Evolutionary conservation across 2,113 vertebrate genomes (phyloP).

Genomic region (Corynorhinus townsendii): DNA sequence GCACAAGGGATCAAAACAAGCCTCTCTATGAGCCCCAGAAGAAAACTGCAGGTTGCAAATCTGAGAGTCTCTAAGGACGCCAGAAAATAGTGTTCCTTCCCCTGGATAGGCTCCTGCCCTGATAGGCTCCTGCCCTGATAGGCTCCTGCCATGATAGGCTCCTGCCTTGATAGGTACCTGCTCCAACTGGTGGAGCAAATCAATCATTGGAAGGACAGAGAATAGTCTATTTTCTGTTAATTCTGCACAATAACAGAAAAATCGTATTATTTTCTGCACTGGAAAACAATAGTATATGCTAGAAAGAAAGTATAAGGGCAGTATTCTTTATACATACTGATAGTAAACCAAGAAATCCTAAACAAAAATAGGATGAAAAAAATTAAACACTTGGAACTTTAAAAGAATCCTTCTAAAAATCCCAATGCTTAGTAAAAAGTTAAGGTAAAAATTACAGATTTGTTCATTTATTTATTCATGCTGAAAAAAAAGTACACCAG

Average conservation of each 20-base stretch:
- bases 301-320: not conserved
- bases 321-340: not conserved
- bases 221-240: not conserved
- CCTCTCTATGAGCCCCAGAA: not conserved
- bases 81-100: not conserved
- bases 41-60: rapidly evolving
- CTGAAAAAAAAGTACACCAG: not conserved
- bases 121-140: too few relatives aligned
- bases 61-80: not conserved
- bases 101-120: rapidly evolving
- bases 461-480: not conserved
- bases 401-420: not conserved
- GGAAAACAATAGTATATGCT: not conserved
- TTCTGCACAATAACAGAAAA: not conserved
- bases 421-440: not conserved
- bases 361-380: not conserved
- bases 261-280: not conserved
- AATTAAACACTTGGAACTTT: not conserved
- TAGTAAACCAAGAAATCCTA: not conserved
- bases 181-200: not conserved
- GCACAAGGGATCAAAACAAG: not conserved
- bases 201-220: not conserved
- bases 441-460: not conserved
- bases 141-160: rapidly evolving
- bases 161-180: not conserved